phyloP scores from a whole-genome alignment of 2,888 invertebrate genomes.

The Ethmia dodecea region DNA sequence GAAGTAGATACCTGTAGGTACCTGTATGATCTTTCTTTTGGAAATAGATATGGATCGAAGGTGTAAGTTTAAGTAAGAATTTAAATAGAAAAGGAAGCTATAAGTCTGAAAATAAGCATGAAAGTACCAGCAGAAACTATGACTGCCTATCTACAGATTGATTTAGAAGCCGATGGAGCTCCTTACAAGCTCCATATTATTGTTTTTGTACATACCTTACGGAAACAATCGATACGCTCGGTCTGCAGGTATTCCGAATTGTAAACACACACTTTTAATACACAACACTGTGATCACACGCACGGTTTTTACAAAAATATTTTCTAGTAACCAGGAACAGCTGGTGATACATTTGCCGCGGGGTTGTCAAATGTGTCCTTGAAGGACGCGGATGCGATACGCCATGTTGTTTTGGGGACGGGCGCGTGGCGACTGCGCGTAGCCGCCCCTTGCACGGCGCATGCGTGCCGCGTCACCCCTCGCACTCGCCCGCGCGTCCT shows the following conservation, averaged over 20 bases:
- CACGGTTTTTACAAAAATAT: slow-evolving; percentile 14
- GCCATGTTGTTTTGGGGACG: slow-evolving; percentile 66
- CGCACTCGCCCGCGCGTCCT: slow-evolving; percentile 3
- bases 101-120: no score
- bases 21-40: no score
- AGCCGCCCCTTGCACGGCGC: slow-evolving; percentile 53
- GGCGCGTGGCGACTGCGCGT: slow-evolving; percentile 74
- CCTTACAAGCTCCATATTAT: slow-evolving; percentile 32
- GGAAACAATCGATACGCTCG: slow-evolving; percentile 42
- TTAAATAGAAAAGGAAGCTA: no score
- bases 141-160: no score
- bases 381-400: slow-evolving; percentile 48
- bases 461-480: slow-evolving; percentile 64
- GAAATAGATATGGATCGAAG: no score
- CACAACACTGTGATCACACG: slow-evolving; percentile 33
- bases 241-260: slow-evolving; percentile 48
- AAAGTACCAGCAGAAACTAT: no score
- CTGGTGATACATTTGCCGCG: slow-evolving; percentile 42
- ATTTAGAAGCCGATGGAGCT: no score
- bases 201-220: slow-evolving; percentile 50
- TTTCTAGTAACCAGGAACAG: slow-evolving; percentile 26
- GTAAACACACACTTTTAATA: slow-evolving; percentile 40
- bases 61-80: no score
- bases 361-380: slow-evolving; percentile 65
- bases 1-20: no score